Evolutionary conservation across 1,140 invertebrate species (phyloP).

Genomic region (Phenacoccus solenopsis): DNA sequence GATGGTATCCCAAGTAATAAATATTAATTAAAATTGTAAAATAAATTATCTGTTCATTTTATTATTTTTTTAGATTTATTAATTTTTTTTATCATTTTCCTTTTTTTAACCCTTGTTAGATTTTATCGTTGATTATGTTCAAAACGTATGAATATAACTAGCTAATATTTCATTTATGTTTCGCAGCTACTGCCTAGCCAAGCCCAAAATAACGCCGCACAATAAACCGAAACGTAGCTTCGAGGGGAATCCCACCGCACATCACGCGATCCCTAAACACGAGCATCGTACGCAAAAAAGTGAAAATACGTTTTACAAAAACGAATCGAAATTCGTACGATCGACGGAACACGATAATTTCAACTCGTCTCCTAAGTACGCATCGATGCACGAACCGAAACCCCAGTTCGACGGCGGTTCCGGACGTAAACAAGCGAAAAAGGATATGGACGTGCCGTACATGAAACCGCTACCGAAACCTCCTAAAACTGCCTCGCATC

Average conservation of each 20-base stretch:
- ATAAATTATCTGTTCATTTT: too few relatives aligned
- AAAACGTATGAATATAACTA: too few relatives aligned
- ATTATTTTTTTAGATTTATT: too few relatives aligned
- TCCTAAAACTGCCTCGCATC: constrained; percentile 31
- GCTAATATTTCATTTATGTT: not conserved
- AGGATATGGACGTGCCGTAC: constrained; percentile 31
- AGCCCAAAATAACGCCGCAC: not conserved
- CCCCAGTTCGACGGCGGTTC: not conserved
- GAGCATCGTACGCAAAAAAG: not conserved
- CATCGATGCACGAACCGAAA: not conserved
- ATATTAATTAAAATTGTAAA: too few relatives aligned
- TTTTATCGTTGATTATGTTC: too few relatives aligned
- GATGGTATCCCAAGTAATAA: too few relatives aligned
- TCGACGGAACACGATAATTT: not conserved
- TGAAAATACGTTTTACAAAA: not conserved
- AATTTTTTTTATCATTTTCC: too few relatives aligned
- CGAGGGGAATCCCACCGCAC: not conserved
- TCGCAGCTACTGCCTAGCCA: not conserved
- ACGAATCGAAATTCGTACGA: not conserved
- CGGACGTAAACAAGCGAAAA: not conserved
- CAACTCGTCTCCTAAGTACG: constrained; percentile 12
- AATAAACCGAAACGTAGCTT: not conserved
- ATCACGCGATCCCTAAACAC: not conserved
- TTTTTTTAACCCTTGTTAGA: too few relatives aligned
- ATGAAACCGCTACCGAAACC: constrained; percentile 46